Evolutionary conservation across 2,113 vertebrate species (phyloP).

Genomic region (Sylvia atricapilla): DNA sequence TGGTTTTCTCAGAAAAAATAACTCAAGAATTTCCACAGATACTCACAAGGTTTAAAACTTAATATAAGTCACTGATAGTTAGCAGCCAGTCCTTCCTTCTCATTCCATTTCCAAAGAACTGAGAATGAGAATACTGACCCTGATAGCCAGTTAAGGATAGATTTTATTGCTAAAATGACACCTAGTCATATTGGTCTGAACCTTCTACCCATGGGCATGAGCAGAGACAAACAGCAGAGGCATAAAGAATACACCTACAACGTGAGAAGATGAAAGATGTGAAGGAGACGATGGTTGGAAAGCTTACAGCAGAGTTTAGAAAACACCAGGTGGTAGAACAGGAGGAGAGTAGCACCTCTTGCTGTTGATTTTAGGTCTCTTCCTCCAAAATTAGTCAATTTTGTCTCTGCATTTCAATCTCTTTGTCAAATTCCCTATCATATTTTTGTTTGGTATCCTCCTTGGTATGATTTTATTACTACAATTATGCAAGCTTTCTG

Average conservation of each 20-base stretch:
- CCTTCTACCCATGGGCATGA: neutral
- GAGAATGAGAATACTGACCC: neutral
- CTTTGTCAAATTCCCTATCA: constrained; percentile 9
- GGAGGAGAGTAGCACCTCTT: neutral
- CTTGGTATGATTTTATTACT: neutral
- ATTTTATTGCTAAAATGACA: neutral
- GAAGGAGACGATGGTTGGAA: constrained; percentile 8
- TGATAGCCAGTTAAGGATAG: neutral
- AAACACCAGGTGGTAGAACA: neutral
- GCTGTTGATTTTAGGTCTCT: neutral
- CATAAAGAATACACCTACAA: constrained; percentile 35
- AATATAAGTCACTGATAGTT: neutral
- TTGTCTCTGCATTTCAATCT: constrained; percentile 21
- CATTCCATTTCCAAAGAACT: neutral
- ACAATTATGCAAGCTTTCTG: constrained; percentile 61
- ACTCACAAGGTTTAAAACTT: neutral
- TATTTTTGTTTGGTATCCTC: neutral
- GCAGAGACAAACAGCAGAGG: constrained; percentile 10
- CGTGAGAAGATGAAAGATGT: neutral
- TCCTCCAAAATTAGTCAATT: constrained; percentile 20
- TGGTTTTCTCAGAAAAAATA: neutral
- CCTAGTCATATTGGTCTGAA: neutral
- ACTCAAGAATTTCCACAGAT: neutral
- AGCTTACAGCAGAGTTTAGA: constrained; percentile 44
- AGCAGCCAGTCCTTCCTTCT: neutral